These are phyloP conservation scores for Sphaerodactylus townsendi DNA, from an alignment of 2,113 vertebrate genomes.

Conservation along the genomic window DNA sequence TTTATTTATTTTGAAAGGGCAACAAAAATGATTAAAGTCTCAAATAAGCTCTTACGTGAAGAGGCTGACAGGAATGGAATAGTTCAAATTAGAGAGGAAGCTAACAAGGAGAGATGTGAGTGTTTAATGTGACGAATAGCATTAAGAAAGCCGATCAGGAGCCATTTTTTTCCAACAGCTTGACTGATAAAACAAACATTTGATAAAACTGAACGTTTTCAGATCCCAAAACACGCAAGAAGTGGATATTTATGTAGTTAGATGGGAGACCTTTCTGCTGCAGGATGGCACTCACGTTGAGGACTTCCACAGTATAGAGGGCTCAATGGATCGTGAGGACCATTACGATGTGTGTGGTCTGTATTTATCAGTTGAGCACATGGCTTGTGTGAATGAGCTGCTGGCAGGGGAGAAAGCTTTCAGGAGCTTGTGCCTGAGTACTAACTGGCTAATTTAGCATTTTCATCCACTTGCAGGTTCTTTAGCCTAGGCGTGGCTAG, in stretches of 20 bases:
- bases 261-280: not conserved
- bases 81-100: conserved; percentile 15
- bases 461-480: too few species aligned
- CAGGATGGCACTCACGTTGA: not conserved
- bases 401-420: too few species aligned
- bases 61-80: conserved; percentile 7
- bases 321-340: too few species aligned
- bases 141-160: conserved; percentile 8
- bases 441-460: too few species aligned
- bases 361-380: too few species aligned
- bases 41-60: not conserved
- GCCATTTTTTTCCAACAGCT: not conserved
- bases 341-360: too few species aligned
- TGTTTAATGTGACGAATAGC: conserved; percentile 12
- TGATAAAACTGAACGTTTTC: not conserved
- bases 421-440: too few species aligned
- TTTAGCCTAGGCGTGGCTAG: too few species aligned
- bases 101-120: not conserved
- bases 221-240: not conserved
- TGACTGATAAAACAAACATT: conserved; percentile 2
- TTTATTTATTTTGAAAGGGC: not conserved
- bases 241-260: not conserved
- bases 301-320: not conserved
- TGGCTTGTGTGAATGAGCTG: too few species aligned
- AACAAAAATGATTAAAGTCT: not conserved